Evolutionary conservation across 2,797 vertebrate genomes (phyloP).

Genomic region (Acrossocheilus wenchowensis): DNA sequence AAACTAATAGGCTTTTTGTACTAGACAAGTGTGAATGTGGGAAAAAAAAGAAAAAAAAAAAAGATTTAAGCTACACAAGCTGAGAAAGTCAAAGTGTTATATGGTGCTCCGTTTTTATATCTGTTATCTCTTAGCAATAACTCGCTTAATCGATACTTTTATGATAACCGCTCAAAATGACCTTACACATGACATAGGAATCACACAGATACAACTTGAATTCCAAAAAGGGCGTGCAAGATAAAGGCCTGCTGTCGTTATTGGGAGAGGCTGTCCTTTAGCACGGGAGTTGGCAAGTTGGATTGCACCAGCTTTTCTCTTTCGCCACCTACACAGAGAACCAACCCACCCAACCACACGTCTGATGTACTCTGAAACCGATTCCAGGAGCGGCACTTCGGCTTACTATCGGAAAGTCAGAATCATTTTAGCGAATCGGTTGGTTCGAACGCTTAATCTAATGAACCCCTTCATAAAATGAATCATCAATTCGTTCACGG

Average conservation of each 20-base stretch:
- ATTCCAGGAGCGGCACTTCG: background rate
- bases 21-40: too few species aligned
- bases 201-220: background rate
- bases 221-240: conserved; percentile 19
- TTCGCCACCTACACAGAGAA: conserved; percentile 29
- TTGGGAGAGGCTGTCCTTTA: conserved; percentile 19
- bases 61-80: background rate
- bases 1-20: too few species aligned
- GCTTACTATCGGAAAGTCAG: background rate
- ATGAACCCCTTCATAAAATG: background rate
- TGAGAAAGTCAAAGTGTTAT: background rate
- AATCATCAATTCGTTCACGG: background rate
- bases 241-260: conserved; percentile 32
- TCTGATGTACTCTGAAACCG: background rate
- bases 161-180: background rate
- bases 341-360: conserved; percentile 21
- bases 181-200: background rate
- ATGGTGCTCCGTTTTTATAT: too few species aligned
- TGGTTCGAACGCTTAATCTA: background rate
- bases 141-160: background rate
- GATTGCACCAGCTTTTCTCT: conserved; percentile 32
- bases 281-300: conserved; percentile 14
- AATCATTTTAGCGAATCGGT: background rate
- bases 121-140: background rate
- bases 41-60: background rate